These are phyloP conservation scores for Salvelinus fontinalis DNA, from an alignment of 2,113 vertebrate genomes.

Conservation along the genomic window DNA sequence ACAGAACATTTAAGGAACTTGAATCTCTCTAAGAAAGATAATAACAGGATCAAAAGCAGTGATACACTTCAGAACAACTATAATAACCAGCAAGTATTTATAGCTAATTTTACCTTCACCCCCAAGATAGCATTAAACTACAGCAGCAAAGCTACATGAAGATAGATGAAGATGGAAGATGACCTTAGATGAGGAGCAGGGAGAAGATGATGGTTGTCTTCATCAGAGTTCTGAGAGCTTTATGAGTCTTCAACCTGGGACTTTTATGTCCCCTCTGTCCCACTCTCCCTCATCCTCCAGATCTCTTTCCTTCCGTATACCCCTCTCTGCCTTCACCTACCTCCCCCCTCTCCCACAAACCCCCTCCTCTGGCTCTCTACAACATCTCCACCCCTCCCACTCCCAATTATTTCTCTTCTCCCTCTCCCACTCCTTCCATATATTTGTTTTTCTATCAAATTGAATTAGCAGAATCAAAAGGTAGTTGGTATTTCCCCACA, in stretches of 20 bases:
- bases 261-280: slow-evolving; percentile 48
- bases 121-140: slow-evolving; percentile 36
- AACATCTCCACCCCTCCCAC: slow-evolving; percentile 34
- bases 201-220: slow-evolving; percentile 69
- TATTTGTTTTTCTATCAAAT: slow-evolving; percentile 83
- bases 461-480: slow-evolving; percentile 82
- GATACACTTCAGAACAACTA: slow-evolving; percentile 4
- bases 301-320: background rate
- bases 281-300: slow-evolving; percentile 39
- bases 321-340: too few species aligned
- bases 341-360: slow-evolving; percentile 19
- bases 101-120: slow-evolving; percentile 52
- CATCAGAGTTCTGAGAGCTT: slow-evolving; percentile 70
- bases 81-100: slow-evolving; percentile 3
- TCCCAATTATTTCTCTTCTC: slow-evolving; percentile 63
- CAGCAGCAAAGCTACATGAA: slow-evolving; percentile 38
- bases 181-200: slow-evolving; percentile 39
- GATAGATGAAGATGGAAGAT: slow-evolving; percentile 55
- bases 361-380: slow-evolving; percentile 22
- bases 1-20: too few species aligned
- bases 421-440: slow-evolving; percentile 48
- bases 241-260: slow-evolving; percentile 68
- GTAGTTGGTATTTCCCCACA: slow-evolving; percentile 68
- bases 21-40: too few species aligned
- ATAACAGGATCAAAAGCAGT: slow-evolving; percentile 15